Evolutionary conservation across 1,140 invertebrate species (phyloP), one percentile per base, ranked within the genome.

Genomic region (Magallana angulata): DNA sequence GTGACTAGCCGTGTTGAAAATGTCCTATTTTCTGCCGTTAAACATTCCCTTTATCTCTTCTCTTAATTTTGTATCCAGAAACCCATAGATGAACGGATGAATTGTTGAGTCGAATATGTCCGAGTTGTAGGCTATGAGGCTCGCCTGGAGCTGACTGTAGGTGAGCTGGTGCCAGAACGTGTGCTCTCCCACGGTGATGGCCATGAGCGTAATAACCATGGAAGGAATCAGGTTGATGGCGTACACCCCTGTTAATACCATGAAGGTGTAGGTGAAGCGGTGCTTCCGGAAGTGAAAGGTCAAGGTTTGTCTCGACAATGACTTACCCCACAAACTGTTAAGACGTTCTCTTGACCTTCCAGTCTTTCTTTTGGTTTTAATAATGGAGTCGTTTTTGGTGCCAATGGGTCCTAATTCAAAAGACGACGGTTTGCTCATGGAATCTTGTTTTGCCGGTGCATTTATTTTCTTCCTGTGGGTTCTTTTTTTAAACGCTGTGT

Each of bases 221-320:
- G 24, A 36, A 36, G 68, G 68, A 76, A 76, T 76, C 11, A 76
- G 68, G 12, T 76, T 76, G 14, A 76, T 3, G 68, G 68, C 68
- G 68, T 76, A 76, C 12, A 76, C 12, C 2, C 68, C 68, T 9
- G 68, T 76, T 11, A 76, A 30, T 11, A 76, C 8, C 68, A 76
- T 76, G 24, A 76, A 76, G 1, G 68, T 76, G 68, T 76, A 76
- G 9, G 68, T 76, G 68, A 76, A 76, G 24, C 68, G 68, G 36
- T 76, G 68, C 14, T 36, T 76, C 12, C 68, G 18, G 24, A 76
- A 76, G 14, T 76, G 68, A 12, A 18, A 18, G 14, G 24, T 30
- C 24, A 76, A 2, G 36, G 24, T 76, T 76, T 76, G 5, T 36
- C 24, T 76, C 8, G 68, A 76, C 12, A 76, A 18, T 64, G 18